Conservation (phyloP, 2,888 invertebrate genomes). For the Mantis religiosa region DNA sequence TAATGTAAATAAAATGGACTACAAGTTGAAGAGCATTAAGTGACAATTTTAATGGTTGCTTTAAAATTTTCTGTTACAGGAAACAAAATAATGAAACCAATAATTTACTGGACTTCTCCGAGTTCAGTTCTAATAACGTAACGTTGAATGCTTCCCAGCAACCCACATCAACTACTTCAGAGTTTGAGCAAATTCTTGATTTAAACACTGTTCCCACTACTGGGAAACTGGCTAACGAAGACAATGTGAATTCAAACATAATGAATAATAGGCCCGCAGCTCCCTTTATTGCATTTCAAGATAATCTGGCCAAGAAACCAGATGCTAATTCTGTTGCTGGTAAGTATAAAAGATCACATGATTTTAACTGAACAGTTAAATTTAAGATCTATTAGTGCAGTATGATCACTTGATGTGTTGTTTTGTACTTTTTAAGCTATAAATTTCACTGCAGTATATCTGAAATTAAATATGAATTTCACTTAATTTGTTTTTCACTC, state of each 20-base stretch:
- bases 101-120: slow-evolving; percentile 50
- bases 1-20: no score
- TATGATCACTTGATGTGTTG: no score
- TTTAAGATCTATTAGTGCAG: no score
- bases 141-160: slow-evolving; percentile 17
- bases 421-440: no score
- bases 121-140: slow-evolving; percentile 33
- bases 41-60: neutral
- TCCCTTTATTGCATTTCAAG: slow-evolving; percentile 35
- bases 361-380: neutral
- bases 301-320: slow-evolving; percentile 35
- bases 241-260: slow-evolving; percentile 31
- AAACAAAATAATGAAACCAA: slow-evolving; percentile 51
- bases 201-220: slow-evolving; percentile 8
- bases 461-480: no score
- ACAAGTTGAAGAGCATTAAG: neutral
- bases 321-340: slow-evolving; percentile 31
- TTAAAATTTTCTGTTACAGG: slow-evolving; percentile 39
- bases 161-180: slow-evolving; percentile 19
- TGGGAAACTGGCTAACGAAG: slow-evolving; percentile 30
- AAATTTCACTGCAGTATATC: no score
- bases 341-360: slow-evolving; percentile 20
- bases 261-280: slow-evolving; percentile 29
- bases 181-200: slow-evolving; percentile 27
- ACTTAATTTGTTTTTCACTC: no score